Evolutionary conservation across 2,888 invertebrate genomes (phyloP), one percentile per base, ranked within the genome.

Genomic region (Thalpophila matura): DNA sequence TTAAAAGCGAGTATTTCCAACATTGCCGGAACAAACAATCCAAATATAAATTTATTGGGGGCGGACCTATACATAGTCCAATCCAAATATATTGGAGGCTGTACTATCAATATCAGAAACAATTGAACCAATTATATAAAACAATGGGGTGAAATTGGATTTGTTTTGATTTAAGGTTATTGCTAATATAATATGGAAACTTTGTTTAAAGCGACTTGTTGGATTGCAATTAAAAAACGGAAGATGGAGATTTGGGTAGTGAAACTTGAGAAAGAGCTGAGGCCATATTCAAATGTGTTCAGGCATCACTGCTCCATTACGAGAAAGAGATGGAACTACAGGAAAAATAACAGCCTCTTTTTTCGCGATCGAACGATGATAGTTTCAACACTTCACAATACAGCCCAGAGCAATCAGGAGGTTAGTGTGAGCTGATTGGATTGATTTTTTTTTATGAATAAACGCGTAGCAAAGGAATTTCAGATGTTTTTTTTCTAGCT

Each of bases 1-100:
- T 61, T 74, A 61, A 61, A 74, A 57, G 45, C 47, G 38, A 49
- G n/a, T 31, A 67, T 74, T 70, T 55, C 55, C 49, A 50, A 59
- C 50, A 46, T 49, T 58, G 24, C 37, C 47, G 61, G 51, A 37
- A 59, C 53, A 42, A 37, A 45, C 43, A 40, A 40, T 60, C 53
- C 29, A 45, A 53, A 60, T 61, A 74, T 49, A 66, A 42, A 64
- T 57, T 53, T 49, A 58, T 43, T 53, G 18, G 16, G 22, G 3
- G n/a, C 46, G 16, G 10, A 20, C 3, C 22, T 18, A 16, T 20
- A 43, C 9, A 35, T 18, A 45, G 18, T 16, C 24, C 14, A 46
- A 42, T 29, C 37, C 20, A 66, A 71, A 71, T 47, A 71, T 29
- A 37, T 22, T 18, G n/a, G 7, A 50, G 18, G 18, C 31, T 49